Conservation (phyloP, 2,888 invertebrate genomes). For the Parthenolecanium corni region DNA sequence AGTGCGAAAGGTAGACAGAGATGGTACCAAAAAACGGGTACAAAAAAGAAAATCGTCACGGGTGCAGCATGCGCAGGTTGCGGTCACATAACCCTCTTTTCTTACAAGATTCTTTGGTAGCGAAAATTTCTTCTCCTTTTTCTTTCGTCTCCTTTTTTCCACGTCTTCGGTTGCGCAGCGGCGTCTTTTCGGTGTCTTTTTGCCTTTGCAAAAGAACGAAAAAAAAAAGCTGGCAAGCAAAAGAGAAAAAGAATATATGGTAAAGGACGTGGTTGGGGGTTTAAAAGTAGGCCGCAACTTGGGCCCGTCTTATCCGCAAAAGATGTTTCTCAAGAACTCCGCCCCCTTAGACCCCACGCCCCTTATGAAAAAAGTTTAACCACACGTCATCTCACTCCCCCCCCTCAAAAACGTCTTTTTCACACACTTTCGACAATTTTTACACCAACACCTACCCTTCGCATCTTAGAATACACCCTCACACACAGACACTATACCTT, state of each 20-base stretch:
- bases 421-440: background rate
- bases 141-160: constrained; percentile 10
- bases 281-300: constrained; percentile 33
- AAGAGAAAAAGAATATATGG: constrained; percentile 30
- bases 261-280: constrained; percentile 32
- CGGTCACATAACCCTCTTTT: constrained; percentile 27
- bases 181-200: constrained; percentile 15
- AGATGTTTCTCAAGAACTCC: constrained; percentile 21
- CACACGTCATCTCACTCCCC: constrained; percentile 14
- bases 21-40: background rate
- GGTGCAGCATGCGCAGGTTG: constrained; percentile 27
- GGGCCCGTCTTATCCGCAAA: constrained; percentile 30
- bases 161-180: too few species aligned
- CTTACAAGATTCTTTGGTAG: constrained; percentile 26
- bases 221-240: too few species aligned
- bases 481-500: too few species aligned
- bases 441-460: too few species aligned
- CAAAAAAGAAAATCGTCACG: constrained; percentile 4
- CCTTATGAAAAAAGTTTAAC: constrained; percentile 21
- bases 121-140: constrained; percentile 11
- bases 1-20: too few species aligned
- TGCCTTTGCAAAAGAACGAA: background rate
- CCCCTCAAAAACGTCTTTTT: constrained; percentile 1
- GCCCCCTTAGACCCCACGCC: constrained; percentile 26
- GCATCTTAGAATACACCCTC: too few species aligned